Conservation (phyloP, 2,888 invertebrate genomes). For the Acronicta leporina region DNA sequence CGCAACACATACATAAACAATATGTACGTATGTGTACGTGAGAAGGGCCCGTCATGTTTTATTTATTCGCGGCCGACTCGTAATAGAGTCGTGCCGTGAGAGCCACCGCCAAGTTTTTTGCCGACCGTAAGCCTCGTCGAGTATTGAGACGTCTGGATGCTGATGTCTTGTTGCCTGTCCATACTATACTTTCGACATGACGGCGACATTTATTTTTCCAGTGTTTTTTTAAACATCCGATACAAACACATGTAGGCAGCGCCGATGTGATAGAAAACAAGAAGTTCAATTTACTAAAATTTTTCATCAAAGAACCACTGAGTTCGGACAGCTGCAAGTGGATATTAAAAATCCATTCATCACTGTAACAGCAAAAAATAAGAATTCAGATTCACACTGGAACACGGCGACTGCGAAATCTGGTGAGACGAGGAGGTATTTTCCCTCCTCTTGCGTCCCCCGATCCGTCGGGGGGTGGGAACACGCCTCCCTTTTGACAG, state of each 20-base stretch:
- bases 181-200: constrained; percentile 82
- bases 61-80: constrained; percentile 86
- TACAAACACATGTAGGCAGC: constrained; percentile 43
- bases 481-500: constrained; percentile 85
- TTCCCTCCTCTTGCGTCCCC: constrained; percentile 64
- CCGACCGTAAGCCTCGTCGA: constrained; percentile 75
- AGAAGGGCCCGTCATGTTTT: constrained; percentile 89
- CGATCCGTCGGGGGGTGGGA: constrained; percentile 67
- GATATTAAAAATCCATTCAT: constrained; percentile 87
- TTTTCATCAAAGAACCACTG: constrained; percentile 70
- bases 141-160: constrained; percentile 88
- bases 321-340: constrained; percentile 79
- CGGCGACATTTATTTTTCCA: constrained; percentile 80
- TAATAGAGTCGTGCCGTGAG: constrained; percentile 89
- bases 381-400: constrained; percentile 85
- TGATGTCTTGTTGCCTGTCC: constrained; percentile 87
- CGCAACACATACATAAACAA: constrained; percentile 75
- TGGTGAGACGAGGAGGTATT: constrained; percentile 85
- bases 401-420: constrained; percentile 83
- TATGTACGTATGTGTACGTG: constrained; percentile 80
- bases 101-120: constrained; percentile 86
- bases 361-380: constrained; percentile 82
- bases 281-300: constrained; percentile 63
- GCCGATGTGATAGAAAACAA: constrained; percentile 55
- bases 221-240: constrained; percentile 66